Evolutionary conservation across 2,113 vertebrate species (phyloP).

Genomic region (Todiramphus chloris): DNA sequence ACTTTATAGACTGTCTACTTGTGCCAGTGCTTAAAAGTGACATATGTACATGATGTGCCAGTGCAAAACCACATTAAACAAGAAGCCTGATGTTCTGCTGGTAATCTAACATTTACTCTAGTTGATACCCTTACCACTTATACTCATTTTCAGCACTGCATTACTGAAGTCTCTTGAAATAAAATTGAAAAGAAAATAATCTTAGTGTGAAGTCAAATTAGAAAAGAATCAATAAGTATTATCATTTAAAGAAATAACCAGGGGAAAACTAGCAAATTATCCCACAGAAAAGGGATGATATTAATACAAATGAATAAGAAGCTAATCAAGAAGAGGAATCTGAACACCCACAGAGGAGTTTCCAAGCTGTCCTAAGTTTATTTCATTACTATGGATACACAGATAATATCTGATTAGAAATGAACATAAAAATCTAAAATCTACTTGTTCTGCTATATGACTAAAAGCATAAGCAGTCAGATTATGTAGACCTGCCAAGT

Average conservation of each 20-base stretch:
- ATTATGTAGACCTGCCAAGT: not conserved
- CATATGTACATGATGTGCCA: not conserved
- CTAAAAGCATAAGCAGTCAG: not conserved
- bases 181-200: not conserved
- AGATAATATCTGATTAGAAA: not conserved
- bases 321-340: not conserved
- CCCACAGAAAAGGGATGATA: not conserved
- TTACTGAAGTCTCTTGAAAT: not conserved
- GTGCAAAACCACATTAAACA: not conserved
- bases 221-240: not conserved
- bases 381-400: not conserved
- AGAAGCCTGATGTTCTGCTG: not conserved
- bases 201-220: not conserved
- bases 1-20: not conserved
- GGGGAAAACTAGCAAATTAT: not conserved
- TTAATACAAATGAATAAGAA: not conserved
- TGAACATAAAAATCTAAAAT: not conserved
- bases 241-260: not conserved
- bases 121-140: not conserved
- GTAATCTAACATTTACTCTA: not conserved
- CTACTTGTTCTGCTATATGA: not conserved
- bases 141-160: not conserved
- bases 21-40: not conserved
- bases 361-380: not conserved
- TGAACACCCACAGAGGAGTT: constrained; percentile 21